Base-by-base conservation (phyloP, 2,797 vertebrate genomes). In the Poecilia picta region DNA sequence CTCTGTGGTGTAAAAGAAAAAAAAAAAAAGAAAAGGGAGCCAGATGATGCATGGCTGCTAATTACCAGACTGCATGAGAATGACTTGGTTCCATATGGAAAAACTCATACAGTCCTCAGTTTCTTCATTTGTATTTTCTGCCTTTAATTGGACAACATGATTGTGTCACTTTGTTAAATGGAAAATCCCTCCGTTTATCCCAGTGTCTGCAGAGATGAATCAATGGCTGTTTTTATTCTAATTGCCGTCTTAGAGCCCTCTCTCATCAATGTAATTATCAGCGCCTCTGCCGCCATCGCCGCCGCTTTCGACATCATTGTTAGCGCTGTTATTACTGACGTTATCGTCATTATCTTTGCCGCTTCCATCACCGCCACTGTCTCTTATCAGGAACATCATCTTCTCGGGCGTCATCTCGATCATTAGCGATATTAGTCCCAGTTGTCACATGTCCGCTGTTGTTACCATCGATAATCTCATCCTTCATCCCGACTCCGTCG, bases 101-200 rank as follows among this genome's bases (percentile, higher is more conserved):
- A 81, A 80, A 73, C 89, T 89, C 87, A 87, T 49, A 77, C 79
- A 81, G 80, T 80, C 36, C 78, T 91, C 15, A 10, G 73, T 85
- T 87, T 86, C 83, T 90, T 87, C 81, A 88, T 93, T 91, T 89
- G 83, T 92, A 81, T 90, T 88, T 90, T 91, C 74, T 87, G 75
- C 79, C 85, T 89, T 86, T 90, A 93, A 93, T 93, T 91, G 85
- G 91, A 91, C 86, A 83, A 88, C 90, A 85, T 88, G 91, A 93
- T 93, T 91, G 89, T 93, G 92, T 90, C 91, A 89, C 86, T 93
- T 91, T 91, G 89, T 91, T 91, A 89, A 93, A 92, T 91, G 80
- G 82, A 89, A 41, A 86, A 89, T 85, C 84, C 78, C 78, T 76
- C 79, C 62, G 45, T 92, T 92, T 86, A 87, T 91, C 82, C 88